Evolutionary conservation across 2,888 invertebrate species (phyloP), one percentile per base, ranked within the genome.

Genomic region (Drosophila birchii): DNA sequence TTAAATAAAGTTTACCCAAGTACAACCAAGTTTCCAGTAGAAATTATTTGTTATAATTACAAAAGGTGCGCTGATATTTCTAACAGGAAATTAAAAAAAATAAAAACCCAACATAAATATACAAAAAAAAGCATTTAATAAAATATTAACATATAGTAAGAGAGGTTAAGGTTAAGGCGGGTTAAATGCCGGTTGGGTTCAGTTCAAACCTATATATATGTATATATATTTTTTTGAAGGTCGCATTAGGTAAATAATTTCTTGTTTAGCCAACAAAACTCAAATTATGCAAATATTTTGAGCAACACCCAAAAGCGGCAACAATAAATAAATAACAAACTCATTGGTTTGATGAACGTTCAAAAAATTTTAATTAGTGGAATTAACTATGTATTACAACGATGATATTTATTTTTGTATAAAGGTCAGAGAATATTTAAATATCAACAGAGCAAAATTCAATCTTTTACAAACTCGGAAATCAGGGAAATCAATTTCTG

Each of bases 381-480:
- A 67, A 70, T 81, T 81, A 76, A 71, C 67, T 67, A 63, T 51
- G 34, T 45, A 54, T 79, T 68, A 68, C 68, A 68, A 12, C 47
- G 5, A 12, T 41, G 58, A 71, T 71, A 11, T n/a, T n/a, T 41
- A 14, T 36, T 14, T 36, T 36, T 39, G 8, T n/a, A 62, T 59
- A 67, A 57, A 80, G 81, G 78, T 80, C 61, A 36, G 23, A 59
- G 47, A 45, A 63, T 41, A 51, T 34, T 34, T 51, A 45, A 58
- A 73, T 38, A 38, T 63, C 59, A 49, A 20, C 16, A 38, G 56
- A 60, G 61, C 62, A 61, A 58, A 75, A 62, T 79, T 77, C 82
- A 79, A 80, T 20, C 72, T 76, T 56, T 79, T 76, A 79, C 68
- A 72, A 11, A 7, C 41, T 11, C 7, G 41, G 29, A 45, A 67